Conservation (phyloP, 2,113 vertebrate genomes). For the Psilopogon haemacephalus region DNA sequence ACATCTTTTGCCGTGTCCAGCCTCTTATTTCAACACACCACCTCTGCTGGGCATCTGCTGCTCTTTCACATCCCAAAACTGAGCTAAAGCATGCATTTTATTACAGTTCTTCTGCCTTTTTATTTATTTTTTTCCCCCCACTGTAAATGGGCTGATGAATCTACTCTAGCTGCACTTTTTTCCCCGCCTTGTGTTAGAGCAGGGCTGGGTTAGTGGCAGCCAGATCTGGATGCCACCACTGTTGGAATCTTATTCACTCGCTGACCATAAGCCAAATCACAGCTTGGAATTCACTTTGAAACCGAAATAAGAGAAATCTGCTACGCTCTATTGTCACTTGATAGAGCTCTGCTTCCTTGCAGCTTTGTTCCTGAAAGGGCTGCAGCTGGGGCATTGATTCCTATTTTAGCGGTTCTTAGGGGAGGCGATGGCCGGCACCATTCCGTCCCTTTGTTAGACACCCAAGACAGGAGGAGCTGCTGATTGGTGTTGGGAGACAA, state of each 20-base stretch:
- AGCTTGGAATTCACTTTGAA: constrained; percentile 54
- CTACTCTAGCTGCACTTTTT: not conserved
- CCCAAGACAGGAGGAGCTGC: constrained; percentile 25
- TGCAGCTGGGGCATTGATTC: constrained; percentile 50
- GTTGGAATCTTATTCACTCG: constrained; percentile 13
- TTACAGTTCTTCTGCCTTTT: not conserved
- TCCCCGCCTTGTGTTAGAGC: not conserved
- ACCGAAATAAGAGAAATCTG: constrained; percentile 23
- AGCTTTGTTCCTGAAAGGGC: constrained; percentile 35
- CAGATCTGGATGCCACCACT: constrained; percentile 1
- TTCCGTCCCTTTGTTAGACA: constrained; percentile 32
- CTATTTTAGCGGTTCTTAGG: constrained; percentile 9
- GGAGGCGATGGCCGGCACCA: constrained; percentile 12
- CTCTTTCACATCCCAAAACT: constrained; percentile 20
- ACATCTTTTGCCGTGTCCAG: constrained; percentile 33
- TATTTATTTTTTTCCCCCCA: not conserved
- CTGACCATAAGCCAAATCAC: constrained; percentile 47
- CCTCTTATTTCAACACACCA: constrained; percentile 28
- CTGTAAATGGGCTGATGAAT: constrained; percentile 4
- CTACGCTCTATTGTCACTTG: constrained; percentile 29
- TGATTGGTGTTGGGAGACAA: not conserved
- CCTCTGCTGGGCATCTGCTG: constrained; percentile 4
- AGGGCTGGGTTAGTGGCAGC: not conserved
- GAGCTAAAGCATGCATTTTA: not conserved
- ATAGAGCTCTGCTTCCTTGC: not conserved